Conservation (phyloP, 2,888 invertebrate species). For the Enchytraeus crypticus region DNA sequence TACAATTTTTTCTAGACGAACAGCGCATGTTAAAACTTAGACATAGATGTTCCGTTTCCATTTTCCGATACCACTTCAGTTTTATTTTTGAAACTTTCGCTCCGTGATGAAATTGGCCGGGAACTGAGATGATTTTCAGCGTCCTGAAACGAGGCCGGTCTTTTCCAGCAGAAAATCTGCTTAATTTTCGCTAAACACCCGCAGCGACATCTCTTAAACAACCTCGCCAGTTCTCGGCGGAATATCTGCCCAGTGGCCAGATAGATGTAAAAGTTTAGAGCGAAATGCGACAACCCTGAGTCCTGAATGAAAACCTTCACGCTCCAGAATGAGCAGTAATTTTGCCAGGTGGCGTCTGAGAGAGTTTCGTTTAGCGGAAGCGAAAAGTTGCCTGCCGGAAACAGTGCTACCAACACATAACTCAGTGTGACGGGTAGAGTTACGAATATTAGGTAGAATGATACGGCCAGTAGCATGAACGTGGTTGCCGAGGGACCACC, state of each 20-base stretch:
- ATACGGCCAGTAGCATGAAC: conserved; percentile 43
- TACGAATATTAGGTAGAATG: conserved; percentile 41
- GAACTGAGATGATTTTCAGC: too few relatives aligned
- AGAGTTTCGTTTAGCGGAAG: conserved; percentile 32
- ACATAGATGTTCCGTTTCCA: too few relatives aligned
- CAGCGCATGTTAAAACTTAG: too few relatives aligned
- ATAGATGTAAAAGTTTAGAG: conserved; percentile 45
- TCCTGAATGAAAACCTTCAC: conserved; percentile 31
- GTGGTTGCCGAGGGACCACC: conserved; percentile 41
- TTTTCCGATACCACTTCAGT: too few relatives aligned
- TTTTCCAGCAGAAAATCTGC: too few relatives aligned
- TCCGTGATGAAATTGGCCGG: too few relatives aligned
- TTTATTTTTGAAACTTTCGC: too few relatives aligned
- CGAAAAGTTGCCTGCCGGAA: conserved; percentile 27
- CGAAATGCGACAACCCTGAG: conserved; percentile 41
- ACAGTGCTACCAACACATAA: conserved; percentile 32
- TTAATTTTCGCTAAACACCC: too few relatives aligned
- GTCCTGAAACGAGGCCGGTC: too few relatives aligned
- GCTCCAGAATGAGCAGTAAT: conserved; percentile 34
- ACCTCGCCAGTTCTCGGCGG: conserved; percentile 32
- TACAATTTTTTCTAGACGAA: too few relatives aligned
- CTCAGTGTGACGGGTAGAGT: conserved; percentile 39
- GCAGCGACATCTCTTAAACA: conserved; percentile 5
- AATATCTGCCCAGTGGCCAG: conserved; percentile 45
- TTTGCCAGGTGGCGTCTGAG: conserved; percentile 35